Percentiles rank a stretch among this genome's conserved stretches.
Conservation (phyloP, 2,113 vertebrate species). For the Saccopteryx leptura region DNA sequence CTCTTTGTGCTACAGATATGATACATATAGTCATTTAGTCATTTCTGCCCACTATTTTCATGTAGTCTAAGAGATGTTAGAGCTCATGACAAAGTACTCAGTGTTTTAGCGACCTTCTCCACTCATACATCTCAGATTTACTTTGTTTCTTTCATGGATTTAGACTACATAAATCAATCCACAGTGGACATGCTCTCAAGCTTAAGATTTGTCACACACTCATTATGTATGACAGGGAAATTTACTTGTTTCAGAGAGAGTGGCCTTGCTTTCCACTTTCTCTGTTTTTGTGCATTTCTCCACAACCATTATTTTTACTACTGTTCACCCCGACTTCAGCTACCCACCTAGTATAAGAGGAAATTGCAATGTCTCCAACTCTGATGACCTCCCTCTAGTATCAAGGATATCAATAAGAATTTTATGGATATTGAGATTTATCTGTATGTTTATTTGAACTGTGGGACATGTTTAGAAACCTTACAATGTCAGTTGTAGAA, state of each 20-base stretch:
- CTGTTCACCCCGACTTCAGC: fast-evolving
- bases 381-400: not conserved
- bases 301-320: not conserved
- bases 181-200: not conserved
- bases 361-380: not conserved
- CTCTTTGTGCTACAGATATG: not conserved
- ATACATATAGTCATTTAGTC: not conserved
- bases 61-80: not conserved
- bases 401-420: not conserved
- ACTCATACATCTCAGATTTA: not conserved
- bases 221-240: no score
- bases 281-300: not conserved
- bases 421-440: not conserved
- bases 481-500: not conserved
- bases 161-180: not conserved
- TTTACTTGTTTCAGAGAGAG: not conserved
- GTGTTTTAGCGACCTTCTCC: not conserved
- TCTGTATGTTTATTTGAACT: not conserved
- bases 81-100: not conserved
- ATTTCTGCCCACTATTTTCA: not conserved
- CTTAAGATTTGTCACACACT: no score
- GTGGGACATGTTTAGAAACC: not conserved
- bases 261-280: not conserved
- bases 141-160: not conserved
- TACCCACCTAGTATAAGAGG: not conserved